Conservation (phyloP, 2,888 invertebrate species). For the Lypha dubia region DNA sequence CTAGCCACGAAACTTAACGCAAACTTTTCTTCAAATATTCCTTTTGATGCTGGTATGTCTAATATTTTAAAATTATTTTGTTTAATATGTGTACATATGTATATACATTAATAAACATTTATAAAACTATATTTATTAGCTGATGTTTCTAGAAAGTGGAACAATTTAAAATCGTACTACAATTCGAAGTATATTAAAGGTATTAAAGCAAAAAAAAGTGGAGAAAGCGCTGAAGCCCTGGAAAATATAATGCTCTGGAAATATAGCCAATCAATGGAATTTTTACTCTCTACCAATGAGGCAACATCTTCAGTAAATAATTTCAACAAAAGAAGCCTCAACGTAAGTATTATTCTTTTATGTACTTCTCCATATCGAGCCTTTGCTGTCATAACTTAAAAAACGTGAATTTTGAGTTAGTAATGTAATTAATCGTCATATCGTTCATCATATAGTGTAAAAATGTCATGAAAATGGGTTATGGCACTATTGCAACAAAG, state of each 20-base stretch:
- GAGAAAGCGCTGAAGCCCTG: slow-evolving; percentile 5
- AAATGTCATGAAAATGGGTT: not conserved
- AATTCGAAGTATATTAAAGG: slow-evolving; percentile 7
- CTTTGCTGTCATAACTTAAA: not conserved
- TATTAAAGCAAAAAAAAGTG: too few species aligned
- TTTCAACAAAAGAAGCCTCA: slow-evolving; percentile 9
- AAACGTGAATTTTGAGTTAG: not conserved
- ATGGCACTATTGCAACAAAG: not conserved
- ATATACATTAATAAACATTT: not conserved
- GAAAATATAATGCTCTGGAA: slow-evolving; percentile 2
- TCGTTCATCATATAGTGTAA: not conserved
- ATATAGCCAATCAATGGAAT: slow-evolving; percentile 8
- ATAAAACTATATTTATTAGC: not conserved
- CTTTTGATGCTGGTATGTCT: slow-evolving; percentile 4
- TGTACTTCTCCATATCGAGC: not conserved
- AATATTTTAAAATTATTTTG: not conserved
- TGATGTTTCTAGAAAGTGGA: slow-evolving; percentile 4
- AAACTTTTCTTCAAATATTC: not conserved
- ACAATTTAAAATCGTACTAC: slow-evolving; percentile 18
- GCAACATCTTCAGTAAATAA: slow-evolving; percentile 23
- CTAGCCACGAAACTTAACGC: too few species aligned
- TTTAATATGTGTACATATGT: not conserved
- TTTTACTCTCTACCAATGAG: slow-evolving; percentile 5
- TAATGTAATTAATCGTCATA: not conserved
- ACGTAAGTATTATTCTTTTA: not conserved